These are phyloP conservation scores for Dicrurus megarhynchus DNA, from an alignment of 2,113 vertebrate species.

Conservation along the genomic window DNA sequence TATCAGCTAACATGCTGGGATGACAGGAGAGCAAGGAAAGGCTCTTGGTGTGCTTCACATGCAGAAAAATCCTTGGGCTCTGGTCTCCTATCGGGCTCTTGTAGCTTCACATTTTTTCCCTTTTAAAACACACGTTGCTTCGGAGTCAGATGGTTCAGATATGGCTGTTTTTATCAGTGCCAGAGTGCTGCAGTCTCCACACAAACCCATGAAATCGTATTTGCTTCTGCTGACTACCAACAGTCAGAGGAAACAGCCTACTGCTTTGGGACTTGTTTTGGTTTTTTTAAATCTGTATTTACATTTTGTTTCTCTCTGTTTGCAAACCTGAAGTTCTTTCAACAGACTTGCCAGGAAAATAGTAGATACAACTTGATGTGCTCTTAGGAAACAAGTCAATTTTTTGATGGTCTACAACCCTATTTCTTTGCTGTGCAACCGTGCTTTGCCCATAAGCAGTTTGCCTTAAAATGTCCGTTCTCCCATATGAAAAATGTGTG, in stretches of 20 bases:
- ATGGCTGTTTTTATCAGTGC: neutral
- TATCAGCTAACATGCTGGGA: constrained; percentile 34
- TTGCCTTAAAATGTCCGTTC: neutral
- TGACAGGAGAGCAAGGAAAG: constrained; percentile 17
- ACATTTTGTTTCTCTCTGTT: neutral
- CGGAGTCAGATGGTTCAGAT: neutral
- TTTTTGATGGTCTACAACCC: neutral
- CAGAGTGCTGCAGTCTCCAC: neutral
- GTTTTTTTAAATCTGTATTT: neutral
- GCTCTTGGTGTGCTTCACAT: neutral
- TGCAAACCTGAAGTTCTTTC: neutral
- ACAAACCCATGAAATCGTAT: accelerated
- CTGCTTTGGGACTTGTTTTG: neutral
- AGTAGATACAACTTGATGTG: neutral
- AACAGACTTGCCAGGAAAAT: neutral
- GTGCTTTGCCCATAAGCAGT: neutral
- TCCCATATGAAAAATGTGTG: neutral
- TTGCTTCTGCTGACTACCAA: neutral
- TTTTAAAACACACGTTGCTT: neutral
- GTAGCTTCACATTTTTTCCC: neutral
- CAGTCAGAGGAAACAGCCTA: neutral
- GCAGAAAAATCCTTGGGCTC: neutral
- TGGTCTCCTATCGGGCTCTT: neutral
- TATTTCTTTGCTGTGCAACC: neutral
- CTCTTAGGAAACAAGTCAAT: neutral